These are phyloP conservation scores for Ptychoptera contaminata DNA, from an alignment of 2,888 invertebrate species.

Conservation along the genomic window DNA sequence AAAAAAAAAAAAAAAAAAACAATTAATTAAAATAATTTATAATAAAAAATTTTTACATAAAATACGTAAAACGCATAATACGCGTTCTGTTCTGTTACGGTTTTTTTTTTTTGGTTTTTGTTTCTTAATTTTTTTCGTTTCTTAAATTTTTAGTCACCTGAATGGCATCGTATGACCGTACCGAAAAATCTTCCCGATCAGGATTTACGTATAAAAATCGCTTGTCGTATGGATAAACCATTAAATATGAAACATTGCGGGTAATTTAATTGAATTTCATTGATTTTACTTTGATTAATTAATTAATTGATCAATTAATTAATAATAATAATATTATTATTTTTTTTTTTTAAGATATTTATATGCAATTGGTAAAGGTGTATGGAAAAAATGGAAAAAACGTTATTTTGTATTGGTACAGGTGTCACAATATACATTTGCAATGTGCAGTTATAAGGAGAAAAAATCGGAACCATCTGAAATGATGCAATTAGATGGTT, in stretches of 20 bases:
- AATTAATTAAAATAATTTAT: not conserved
- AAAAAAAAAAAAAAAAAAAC: slow-evolving; percentile 1
- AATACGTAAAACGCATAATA: no score
- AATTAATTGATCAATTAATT: no score
- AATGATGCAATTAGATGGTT: slow-evolving; percentile 99
- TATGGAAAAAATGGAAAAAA: slow-evolving; percentile 99
- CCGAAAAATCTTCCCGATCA: slow-evolving; percentile 91
- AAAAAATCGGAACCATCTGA: slow-evolving; percentile 99
- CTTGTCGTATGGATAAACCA: slow-evolving; percentile 96
- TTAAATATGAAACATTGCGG: slow-evolving; percentile 99
- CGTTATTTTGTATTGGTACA: slow-evolving; percentile 96
- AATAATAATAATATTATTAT: no score
- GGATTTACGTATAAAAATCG: slow-evolving; percentile 92
- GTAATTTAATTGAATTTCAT: slow-evolving; percentile 27
- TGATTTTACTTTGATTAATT: no score
- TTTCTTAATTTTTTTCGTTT: not conserved
- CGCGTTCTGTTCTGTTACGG: no score
- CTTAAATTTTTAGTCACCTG: slow-evolving; percentile 52
- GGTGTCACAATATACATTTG: slow-evolving; percentile 99
- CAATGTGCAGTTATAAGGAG: slow-evolving; percentile 98
- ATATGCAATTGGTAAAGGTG: slow-evolving; percentile 86
- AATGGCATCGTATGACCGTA: slow-evolving; percentile 96
- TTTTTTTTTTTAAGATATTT: slow-evolving; percentile 43
- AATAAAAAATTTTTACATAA: not conserved
- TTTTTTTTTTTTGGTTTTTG: no score